phyloP scores from a whole-genome alignment of 2,888 invertebrate species.

The Phymatocera aterrima region DNA sequence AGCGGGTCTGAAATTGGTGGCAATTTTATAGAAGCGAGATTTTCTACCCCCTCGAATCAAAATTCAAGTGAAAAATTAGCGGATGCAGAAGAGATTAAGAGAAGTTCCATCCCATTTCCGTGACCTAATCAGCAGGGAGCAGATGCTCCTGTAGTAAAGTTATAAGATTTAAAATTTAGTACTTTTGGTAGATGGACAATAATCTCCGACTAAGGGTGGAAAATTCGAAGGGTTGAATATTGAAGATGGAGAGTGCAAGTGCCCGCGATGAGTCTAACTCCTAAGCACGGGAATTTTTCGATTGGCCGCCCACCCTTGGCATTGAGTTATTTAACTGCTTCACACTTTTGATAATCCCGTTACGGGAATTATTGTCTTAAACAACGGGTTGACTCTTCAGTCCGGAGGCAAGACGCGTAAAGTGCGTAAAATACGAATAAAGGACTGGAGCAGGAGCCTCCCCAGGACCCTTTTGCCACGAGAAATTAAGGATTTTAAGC shows the following conservation, averaged over 20 bases:
- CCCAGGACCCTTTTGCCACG: conserved; percentile 55
- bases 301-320: conserved; percentile 41
- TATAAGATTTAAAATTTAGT: conserved; percentile 24
- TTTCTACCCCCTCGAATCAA: background rate
- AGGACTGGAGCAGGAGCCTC: conserved; percentile 14
- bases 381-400: conserved; percentile 44
- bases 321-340: conserved; percentile 46
- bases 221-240: background rate
- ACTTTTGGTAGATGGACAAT: background rate
- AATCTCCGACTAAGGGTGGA: conserved; percentile 23
- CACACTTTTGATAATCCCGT: conserved; percentile 48
- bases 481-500: conserved; percentile 64
- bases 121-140: conserved; percentile 35
- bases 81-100: background rate
- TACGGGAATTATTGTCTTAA: conserved; percentile 47
- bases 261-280: background rate
- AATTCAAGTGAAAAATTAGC: background rate
- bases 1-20: background rate
- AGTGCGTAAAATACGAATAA: conserved; percentile 45
- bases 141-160: background rate
- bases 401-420: conserved; percentile 44
- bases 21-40: no score
- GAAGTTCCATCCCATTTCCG: background rate
- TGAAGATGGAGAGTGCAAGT: background rate
- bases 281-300: conserved; percentile 35